These are phyloP conservation scores for Cladopsammia gracilis DNA, from an alignment of 64 coral and sea anemone species.

Conservation along the genomic window DNA sequence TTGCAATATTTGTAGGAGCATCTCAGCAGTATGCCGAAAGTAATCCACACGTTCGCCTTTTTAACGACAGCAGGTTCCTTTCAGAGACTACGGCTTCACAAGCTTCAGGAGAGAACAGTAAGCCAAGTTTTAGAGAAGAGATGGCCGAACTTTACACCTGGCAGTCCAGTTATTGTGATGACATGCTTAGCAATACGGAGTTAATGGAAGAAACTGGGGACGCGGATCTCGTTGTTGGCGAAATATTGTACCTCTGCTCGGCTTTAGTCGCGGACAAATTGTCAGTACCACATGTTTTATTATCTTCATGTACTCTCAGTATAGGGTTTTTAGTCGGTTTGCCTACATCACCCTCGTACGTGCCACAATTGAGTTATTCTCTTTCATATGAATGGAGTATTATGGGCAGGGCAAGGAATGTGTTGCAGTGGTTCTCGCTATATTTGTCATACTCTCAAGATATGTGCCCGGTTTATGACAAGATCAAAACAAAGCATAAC, in stretches of 20 bases:
- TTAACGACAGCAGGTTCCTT: not conserved
- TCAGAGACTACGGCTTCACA: not conserved
- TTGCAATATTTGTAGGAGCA: conserved; percentile 5
- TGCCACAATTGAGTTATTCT: not conserved
- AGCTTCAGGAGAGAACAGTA: not conserved
- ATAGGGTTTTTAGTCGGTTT: not conserved
- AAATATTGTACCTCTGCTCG: conserved; percentile 17
- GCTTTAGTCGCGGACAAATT: conserved; percentile 43
- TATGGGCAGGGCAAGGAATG: conserved; percentile 32
- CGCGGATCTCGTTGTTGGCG: conserved; percentile 53
- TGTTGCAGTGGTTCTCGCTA: not conserved
- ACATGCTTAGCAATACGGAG: conserved; percentile 3
- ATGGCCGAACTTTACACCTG: not conserved
- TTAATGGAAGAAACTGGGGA: conserved; percentile 10
- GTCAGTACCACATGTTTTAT: conserved; percentile 35
- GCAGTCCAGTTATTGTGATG: conserved; percentile 22
- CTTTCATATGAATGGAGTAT: conserved; percentile 9
- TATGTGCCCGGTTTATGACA: conserved; percentile 2
- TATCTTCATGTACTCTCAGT: not conserved
- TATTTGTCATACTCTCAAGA: not conserved
- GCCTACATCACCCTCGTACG: conserved; percentile 21
- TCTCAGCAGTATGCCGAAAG: not conserved
- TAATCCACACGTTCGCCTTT: not conserved
- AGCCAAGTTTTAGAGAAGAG: not conserved
- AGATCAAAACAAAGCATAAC: conserved; percentile 50